A percentile compares a stretch with the other conserved stretches of the same genome.
These are phyloP conservation scores for Sinohyriopsis cumingii DNA, from an alignment of 2,888 invertebrate genomes.

Conservation along the genomic window DNA sequence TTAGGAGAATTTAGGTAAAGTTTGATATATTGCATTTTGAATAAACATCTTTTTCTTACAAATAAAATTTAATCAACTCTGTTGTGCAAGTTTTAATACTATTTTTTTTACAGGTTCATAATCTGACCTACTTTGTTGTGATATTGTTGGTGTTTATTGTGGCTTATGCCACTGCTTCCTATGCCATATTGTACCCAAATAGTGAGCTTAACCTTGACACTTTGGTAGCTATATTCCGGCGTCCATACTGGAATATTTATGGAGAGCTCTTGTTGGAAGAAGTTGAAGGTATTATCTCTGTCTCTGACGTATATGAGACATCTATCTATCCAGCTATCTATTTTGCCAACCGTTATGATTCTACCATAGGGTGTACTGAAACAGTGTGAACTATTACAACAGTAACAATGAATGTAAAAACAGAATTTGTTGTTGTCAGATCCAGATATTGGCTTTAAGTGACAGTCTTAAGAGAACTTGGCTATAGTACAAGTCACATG, in stretches of 20 bases:
- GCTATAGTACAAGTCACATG: too few species aligned
- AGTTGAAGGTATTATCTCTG: constrained; percentile 51
- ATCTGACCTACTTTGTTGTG: constrained; percentile 68
- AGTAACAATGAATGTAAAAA: too few species aligned
- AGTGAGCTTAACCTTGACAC: constrained; percentile 52
- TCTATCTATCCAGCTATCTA: too few species aligned
- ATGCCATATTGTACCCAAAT: constrained; percentile 70
- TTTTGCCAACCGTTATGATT: too few species aligned
- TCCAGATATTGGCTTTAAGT: too few species aligned
- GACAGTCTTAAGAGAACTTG: too few species aligned
- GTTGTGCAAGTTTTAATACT: constrained; percentile 2
- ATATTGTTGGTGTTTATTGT: constrained; percentile 70
- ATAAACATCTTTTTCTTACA: too few species aligned
- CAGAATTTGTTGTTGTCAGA: too few species aligned
- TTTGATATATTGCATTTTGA: too few species aligned
- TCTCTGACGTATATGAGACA: not conserved
- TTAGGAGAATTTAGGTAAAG: too few species aligned
- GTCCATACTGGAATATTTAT: constrained; percentile 73
- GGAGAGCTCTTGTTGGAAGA: constrained; percentile 72
- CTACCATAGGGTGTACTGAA: too few species aligned
- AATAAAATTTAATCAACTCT: not conserved
- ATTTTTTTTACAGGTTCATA: constrained; percentile 58
- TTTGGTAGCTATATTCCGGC: constrained; percentile 62
- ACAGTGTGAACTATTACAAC: too few species aligned
- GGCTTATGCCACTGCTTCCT: constrained; percentile 69